Evolutionary conservation across 2,113 vertebrate genomes (phyloP), one percentile per base, ranked within the genome.

Genomic region (Hepsetus odoe): DNA sequence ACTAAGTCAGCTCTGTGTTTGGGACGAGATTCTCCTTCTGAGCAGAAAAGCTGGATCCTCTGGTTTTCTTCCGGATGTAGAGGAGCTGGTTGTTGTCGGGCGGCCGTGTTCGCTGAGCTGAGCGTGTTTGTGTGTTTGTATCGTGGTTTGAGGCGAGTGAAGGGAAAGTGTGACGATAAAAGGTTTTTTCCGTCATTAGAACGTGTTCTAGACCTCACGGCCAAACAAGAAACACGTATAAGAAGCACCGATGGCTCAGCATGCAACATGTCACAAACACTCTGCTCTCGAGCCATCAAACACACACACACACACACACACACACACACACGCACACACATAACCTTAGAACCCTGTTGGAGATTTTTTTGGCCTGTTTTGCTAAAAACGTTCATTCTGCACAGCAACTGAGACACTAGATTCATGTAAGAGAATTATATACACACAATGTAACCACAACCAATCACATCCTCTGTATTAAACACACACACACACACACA

Each of bases 221-320:
- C 58, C 24, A n/a, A 0, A 12, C 74, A 76, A 11, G 46, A 24
- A 14, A 59, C 9, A n/a, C 62, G 35, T 28, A 67, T 22, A 38
- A 35, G 16, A 51, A 30, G 53, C 62, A 66, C 62, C 4, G 46
- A 65, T 16, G 14, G 61, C 46, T 62, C 61, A 76, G 74, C 74
- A 76, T 76, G 74, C 70, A 51, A 66, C 14, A 58, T 33, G 70
- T 59, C 70, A 72, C 62, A 74, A 72, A 40, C 26, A 20, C 30
- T 82, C 44, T 46, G 49, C 33, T 68, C 42, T 68, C 18, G 9
- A 69, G 44, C 58, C 28, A 46, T 61, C 26, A 24, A n/a, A 32
- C 40, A 67, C 66, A 44, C 51, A 51, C 26, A n/a, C 38, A 68
- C 66, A 26, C 65, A 53, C 22, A 30, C 55, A 69, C 32, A 69